Conservation (phyloP, 2,888 invertebrate species). For the Drosophila nr. perissopoda region DNA sequence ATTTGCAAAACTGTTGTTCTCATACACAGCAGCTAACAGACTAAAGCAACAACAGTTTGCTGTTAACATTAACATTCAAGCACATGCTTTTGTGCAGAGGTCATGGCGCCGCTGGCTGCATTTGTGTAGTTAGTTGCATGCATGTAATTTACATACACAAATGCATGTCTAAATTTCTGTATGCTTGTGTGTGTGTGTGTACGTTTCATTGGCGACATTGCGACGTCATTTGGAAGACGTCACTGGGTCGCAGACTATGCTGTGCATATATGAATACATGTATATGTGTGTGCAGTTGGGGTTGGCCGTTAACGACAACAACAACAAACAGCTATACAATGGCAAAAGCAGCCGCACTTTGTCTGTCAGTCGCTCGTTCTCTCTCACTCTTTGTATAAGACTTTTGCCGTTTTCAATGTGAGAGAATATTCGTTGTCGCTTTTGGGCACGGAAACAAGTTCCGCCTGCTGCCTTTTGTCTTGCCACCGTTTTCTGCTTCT, state of each 20-base stretch:
- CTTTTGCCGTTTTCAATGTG: constrained; percentile 61
- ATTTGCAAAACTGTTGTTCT: background rate
- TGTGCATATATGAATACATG: background rate
- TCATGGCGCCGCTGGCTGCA: constrained; percentile 39
- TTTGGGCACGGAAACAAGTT: constrained; percentile 51
- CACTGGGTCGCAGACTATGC: constrained; percentile 54
- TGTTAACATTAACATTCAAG: constrained; percentile 41
- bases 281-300: constrained; percentile 16
- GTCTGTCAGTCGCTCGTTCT: constrained; percentile 2
- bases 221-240: constrained; percentile 55
- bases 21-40: background rate
- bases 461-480: constrained; percentile 52
- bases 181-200: constrained; percentile 3
- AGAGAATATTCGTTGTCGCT: constrained; percentile 40
- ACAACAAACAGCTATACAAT: constrained; percentile 23
- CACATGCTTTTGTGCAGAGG: constrained; percentile 37
- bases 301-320: constrained; percentile 50
- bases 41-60: background rate
- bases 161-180: background rate
- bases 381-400: constrained; percentile 22
- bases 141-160: constrained; percentile 11
- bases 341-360: constrained; percentile 27
- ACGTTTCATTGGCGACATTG: constrained; percentile 35
- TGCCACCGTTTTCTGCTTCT: constrained; percentile 32
- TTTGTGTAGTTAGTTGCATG: constrained; percentile 16